phyloP scores from a whole-genome alignment of 2,888 invertebrate species.

The Dysmachus trigonus region DNA sequence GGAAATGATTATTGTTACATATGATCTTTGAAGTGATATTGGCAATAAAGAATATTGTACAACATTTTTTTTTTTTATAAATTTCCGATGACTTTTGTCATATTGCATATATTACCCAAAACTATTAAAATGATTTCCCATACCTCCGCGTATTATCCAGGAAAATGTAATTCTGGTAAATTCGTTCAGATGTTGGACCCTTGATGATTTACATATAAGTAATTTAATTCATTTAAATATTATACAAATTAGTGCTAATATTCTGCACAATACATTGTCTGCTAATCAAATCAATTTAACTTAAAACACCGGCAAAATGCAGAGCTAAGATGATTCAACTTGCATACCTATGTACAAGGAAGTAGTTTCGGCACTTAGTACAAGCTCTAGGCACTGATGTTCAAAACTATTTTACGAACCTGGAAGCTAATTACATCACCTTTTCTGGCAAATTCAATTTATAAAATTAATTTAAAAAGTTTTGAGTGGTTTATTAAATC shows the following conservation, averaged over 20 bases:
- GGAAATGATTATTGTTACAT: background rate
- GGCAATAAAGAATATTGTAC: background rate
- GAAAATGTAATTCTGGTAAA: too few species aligned
- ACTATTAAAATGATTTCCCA: too few species aligned
- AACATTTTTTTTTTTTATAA: background rate
- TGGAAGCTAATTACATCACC: background rate
- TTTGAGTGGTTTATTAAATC: background rate
- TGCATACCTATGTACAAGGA: background rate
- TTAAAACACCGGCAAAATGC: background rate
- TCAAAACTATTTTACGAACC: background rate
- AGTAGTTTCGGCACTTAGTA: background rate
- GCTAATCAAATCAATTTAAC: background rate
- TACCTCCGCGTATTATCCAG: too few species aligned
- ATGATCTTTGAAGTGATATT: background rate
- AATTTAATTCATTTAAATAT: background rate
- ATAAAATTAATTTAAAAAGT: background rate
- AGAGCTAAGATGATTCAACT: background rate
- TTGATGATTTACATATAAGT: background rate
- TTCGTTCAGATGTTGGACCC: too few species aligned
- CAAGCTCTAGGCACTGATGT: background rate
- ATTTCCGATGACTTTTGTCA: background rate
- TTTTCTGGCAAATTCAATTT: background rate
- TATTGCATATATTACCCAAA: too few species aligned
- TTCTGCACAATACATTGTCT: background rate
- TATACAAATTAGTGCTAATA: background rate